Base-by-base conservation (phyloP, 2,797 vertebrate species). In the Mus caroli region DNA sequence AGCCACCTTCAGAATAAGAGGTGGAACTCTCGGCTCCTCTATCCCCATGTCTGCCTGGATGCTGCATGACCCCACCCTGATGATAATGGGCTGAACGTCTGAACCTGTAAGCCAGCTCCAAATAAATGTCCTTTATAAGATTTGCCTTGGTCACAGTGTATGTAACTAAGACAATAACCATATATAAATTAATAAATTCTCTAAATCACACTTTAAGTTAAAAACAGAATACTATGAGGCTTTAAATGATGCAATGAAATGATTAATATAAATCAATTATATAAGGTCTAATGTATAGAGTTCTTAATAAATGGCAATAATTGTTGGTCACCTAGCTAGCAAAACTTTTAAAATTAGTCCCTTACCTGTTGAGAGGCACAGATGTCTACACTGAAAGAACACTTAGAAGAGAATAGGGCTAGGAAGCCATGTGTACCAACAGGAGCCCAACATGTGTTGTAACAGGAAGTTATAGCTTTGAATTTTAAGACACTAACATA, bases 171-270 rank as follows among this genome's bases (percentile, higher is more conserved):
- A 20, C 17, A 71, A 20, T 71, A n/a, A 12, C 50, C 40, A 58
- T 34, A 10, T 79, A 13, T 13, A 86, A 92, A 26, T 54, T 54
- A 94, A 46, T 94, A 78, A 95, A 87, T 62, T 92, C 17, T 86
- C 54, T 79, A 58, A 71, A 34, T 62, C 50, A 56, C 19, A 6
- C 6, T 89, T 91, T 60, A 69, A 50, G 80, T 43, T 14, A 92
- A 78, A 88, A 93, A 60, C 15, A 67, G 37, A 26, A 14, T n/a
- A 26, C 13, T 71, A 22, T n/a, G 54, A 73, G 3, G 14, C 17
- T 94, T 91, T 43, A 78, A 96, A 77, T 77, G 28, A 95, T 71
- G 62, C 88, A 78, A 86, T 52, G 14, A 83, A n/a, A 62, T 79
- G 78, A 88, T 94, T 88, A 80, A 78, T 69, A 56, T 13, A 93